Evolutionary conservation across 2,888 invertebrate genomes (phyloP).

Genomic region (Danaus chrysippus): DNA sequence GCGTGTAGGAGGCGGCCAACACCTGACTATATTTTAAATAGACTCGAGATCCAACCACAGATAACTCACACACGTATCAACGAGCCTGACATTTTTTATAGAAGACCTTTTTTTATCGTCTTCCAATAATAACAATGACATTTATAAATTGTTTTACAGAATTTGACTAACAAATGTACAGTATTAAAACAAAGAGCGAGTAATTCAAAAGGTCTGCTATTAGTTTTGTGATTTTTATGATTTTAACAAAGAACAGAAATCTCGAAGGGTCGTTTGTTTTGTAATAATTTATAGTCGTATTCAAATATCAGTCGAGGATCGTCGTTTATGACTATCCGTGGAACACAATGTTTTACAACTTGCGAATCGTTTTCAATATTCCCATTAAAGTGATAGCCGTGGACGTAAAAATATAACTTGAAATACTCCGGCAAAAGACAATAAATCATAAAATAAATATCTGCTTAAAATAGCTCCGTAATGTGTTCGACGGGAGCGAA

Average conservation of each 20-base stretch:
- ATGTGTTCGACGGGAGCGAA: background rate
- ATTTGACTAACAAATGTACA: background rate
- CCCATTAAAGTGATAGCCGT: too few species aligned
- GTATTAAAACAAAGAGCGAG: background rate
- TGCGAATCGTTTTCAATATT: background rate
- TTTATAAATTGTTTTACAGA: slow-evolving; percentile 10
- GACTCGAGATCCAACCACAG: slow-evolving; percentile 5
- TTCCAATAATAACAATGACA: slow-evolving; percentile 11
- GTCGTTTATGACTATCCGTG: background rate
- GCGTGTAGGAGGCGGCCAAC: background rate
- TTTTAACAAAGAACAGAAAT: background rate
- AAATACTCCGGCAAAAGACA: too few species aligned
- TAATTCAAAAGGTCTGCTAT: background rate
- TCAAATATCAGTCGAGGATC: background rate
- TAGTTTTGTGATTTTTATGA: slow-evolving; percentile 4
- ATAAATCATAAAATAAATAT: background rate
- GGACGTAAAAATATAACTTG: background rate
- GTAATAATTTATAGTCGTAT: background rate
- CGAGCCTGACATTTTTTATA: slow-evolving; percentile 13
- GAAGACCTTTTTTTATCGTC: background rate
- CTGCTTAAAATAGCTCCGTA: background rate
- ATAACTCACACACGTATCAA: slow-evolving; percentile 11
- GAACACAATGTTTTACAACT: background rate
- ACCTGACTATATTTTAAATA: slow-evolving; percentile 10
- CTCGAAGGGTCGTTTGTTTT: background rate